Percentiles rank a stretch among this genome's conserved stretches.
These are phyloP conservation scores for Uromys caudimaculatus DNA, from an alignment of 2,797 vertebrate genomes.

Conservation along the genomic window DNA sequence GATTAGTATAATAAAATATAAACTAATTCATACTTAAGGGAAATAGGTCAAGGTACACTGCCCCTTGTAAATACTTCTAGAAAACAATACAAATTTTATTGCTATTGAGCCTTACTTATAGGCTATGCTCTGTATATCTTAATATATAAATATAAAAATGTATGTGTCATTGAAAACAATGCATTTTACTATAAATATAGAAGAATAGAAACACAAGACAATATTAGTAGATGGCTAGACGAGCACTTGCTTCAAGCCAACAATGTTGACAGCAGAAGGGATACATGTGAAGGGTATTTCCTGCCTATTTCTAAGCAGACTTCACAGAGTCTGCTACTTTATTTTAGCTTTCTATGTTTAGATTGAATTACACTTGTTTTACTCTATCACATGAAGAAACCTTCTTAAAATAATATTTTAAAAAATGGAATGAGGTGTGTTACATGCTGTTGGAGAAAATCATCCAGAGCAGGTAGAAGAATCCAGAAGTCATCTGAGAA, in stretches of 20 bases:
- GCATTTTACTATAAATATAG: background rate
- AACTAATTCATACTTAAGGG: background rate
- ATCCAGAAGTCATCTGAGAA: background rate
- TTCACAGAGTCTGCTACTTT: background rate
- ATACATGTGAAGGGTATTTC: background rate
- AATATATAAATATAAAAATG: background rate
- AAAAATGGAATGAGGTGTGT: background rate
- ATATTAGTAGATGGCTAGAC: background rate
- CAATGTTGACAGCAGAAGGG: background rate
- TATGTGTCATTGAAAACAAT: background rate
- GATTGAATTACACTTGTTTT: background rate
- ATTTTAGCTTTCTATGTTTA: background rate
- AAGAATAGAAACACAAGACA: background rate
- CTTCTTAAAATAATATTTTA: background rate
- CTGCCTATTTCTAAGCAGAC: background rate
- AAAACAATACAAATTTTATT: background rate
- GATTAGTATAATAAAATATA: background rate
- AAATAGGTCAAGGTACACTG: background rate
- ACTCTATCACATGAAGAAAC: background rate
- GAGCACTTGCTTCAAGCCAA: background rate
- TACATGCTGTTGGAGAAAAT: background rate
- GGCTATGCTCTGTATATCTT: background rate
- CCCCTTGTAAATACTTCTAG: background rate
- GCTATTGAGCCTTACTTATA: background rate
- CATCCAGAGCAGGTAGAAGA: background rate